Base-by-base conservation (phyloP, 2,888 invertebrate species). In the Acanthosepion lycidas region DNA sequence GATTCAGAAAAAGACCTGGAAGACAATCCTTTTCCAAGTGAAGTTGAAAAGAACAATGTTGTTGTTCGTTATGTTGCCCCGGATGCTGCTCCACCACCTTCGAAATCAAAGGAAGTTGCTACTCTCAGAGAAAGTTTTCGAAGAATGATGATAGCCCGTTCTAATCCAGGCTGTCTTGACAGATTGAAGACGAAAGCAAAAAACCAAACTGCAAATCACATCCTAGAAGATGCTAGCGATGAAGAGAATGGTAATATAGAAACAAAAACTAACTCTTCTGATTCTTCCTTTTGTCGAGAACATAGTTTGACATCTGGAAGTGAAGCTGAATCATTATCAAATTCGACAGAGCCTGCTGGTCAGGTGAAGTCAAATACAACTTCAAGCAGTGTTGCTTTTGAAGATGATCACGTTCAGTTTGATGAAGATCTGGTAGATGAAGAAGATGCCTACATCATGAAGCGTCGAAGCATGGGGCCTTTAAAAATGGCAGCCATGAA, bases 401-500 rank as follows among this genome's bases (percentile, higher is more conserved):
- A 78, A 78, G 93, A 51, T 4, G 93, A 93, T 1, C 15, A n/a
- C n/a, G 93, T 93, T 49, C 93, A 93, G n/a, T 53, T 53, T 93
- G 94, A 94, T 55, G 55, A 94, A n/a, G 94, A 94, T 20, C 28
- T 9, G 28, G n/a, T 59, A 9, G 94, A 55, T 26, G 94, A 53
- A 55, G 94, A 33, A 33, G 49, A 92, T 26, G 92, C 48, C 8
- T 48, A 48, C 18, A 33, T 53, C 48, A 42, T 55, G 94, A 94
- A 94, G 26, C 94, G 59, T 33, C 55, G 26, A 12, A 94, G 59
- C 28, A 96, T 97, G 96, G 97, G 97, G 23, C 97, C 97, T 20
- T 96, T 97, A 95, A 96, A 97, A 95, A 95, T 97, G 96, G 97
- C 97, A 94, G 97, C 97, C 91, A 97, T 97, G 97, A 97, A 97